phyloP scores from a whole-genome alignment of 35 echinoderm and acorn worm genomes.

The Lytechinus pictus region DNA sequence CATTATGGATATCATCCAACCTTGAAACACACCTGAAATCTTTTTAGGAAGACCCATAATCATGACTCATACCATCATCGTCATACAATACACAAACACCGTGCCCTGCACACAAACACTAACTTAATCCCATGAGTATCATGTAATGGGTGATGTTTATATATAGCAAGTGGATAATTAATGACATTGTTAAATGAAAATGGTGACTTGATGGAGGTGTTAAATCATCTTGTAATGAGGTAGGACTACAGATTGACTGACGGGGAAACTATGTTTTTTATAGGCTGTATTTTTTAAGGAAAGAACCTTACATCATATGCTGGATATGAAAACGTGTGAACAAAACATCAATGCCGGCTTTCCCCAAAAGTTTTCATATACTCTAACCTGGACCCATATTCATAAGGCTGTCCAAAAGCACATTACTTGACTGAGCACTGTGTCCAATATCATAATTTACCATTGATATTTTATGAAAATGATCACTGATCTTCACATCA shows the following conservation, averaged over 20 bases:
- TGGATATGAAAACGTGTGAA: too few species aligned
- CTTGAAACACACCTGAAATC: constrained; percentile 18
- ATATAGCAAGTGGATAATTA: not conserved
- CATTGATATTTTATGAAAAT: too few species aligned
- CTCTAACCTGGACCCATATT: too few species aligned
- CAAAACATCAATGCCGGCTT: too few species aligned
- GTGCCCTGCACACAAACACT: not conserved
- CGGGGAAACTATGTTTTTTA: not conserved
- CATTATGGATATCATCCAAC: constrained; percentile 18
- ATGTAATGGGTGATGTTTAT: not conserved
- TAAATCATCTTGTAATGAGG: not conserved
- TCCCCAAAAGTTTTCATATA: too few species aligned
- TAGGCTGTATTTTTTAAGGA: not conserved
- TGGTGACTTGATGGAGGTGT: not conserved
- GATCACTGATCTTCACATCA: too few species aligned
- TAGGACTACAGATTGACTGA: not conserved
- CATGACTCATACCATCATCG: not conserved
- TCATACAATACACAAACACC: not conserved
- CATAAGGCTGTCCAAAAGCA: too few species aligned
- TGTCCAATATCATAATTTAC: too few species aligned
- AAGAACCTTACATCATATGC: too few species aligned
- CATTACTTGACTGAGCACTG: too few species aligned
- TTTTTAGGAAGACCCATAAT: constrained; percentile 19
- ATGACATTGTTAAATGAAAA: not conserved
- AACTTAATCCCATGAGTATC: not conserved